phyloP scores from a whole-genome alignment of 1,140 invertebrate genomes.

The Chironomus tepperi region DNA sequence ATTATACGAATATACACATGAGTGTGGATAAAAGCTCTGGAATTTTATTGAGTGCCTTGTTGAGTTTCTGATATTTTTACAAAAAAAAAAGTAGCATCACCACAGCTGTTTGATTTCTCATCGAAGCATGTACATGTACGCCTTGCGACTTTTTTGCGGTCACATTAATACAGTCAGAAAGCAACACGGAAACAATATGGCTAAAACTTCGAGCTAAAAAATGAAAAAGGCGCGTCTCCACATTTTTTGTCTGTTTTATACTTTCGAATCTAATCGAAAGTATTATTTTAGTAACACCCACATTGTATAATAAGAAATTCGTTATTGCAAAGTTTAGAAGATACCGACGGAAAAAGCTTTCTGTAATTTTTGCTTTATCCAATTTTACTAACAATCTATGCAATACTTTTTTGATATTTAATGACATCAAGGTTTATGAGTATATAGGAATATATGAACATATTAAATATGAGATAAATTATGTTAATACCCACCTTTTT shows the following conservation, averaged over 20 bases:
- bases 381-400: too few relatives aligned
- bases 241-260: background rate
- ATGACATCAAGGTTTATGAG: too few relatives aligned
- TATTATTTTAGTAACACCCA: background rate
- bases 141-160: conserved; percentile 11
- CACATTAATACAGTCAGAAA: conserved; percentile 21
- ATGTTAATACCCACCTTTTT: too few relatives aligned
- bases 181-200: conserved; percentile 7
- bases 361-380: too few relatives aligned
- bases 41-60: background rate
- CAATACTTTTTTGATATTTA: too few relatives aligned
- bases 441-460: too few relatives aligned
- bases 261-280: too few relatives aligned
- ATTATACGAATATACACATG: background rate
- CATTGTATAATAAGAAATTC: background rate
- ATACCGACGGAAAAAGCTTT: background rate
- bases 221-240: conserved; percentile 16
- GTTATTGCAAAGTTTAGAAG: background rate
- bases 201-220: conserved; percentile 2
- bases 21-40: conserved; percentile 1
- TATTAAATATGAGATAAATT: too few relatives aligned
- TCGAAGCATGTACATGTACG: background rate
- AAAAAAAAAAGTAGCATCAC: background rate
- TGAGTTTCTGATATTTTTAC: conserved; percentile 21
- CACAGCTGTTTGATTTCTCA: conserved; percentile 17